Evolutionary conservation across 1,140 invertebrate species (phyloP), one percentile per base, ranked within the genome.

Genomic region (Dendrolimus kikuchii): DNA sequence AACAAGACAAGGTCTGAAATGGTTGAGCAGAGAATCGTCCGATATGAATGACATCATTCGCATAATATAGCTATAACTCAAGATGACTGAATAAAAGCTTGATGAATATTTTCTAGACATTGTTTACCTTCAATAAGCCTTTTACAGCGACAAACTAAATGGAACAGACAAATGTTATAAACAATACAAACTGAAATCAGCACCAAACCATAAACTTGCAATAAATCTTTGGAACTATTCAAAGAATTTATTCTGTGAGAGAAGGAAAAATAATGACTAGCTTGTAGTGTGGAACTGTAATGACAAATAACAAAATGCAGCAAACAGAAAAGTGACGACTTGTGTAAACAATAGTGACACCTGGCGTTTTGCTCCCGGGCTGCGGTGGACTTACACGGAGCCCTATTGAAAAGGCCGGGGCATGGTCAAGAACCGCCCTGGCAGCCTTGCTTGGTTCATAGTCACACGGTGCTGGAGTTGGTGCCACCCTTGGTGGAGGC

Each of bases 391-490:
- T 88, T 4, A 91, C 90, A 61, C 91, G 91, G 49, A 90, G 74
- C 6, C 90, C 90, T 70, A 92, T 94, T 3, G 92, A 92, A 66
- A 91, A 93, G 55, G 92, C 92, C 40, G 92, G 92, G 4, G 92
- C 90, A 58, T 90, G 89, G 60, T 92, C 91, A 56, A 91, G 87
- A 4, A 92, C 89, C 0, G 90, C 89, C 68, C 91, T 90, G 44
- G 90, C 90, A 2, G 91, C 90, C 55, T 92, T 92, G 66, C 94
- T 92, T 0, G 95, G 93, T 87, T 94, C 90, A 88, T 98, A 92
- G 86, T 95, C 90, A 53, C 96, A 90, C 49, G 96, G 91, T 63
- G 95, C 93, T 0, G 97, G 97, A 9, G 95, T 96, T 5, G 91
- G 88, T 61, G 95, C 94, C 0, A 88, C 68, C 62, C 92, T 92